These are phyloP conservation scores for Remorina albescens DNA, from an alignment of 2,797 vertebrate genomes.

Conservation along the genomic window DNA sequence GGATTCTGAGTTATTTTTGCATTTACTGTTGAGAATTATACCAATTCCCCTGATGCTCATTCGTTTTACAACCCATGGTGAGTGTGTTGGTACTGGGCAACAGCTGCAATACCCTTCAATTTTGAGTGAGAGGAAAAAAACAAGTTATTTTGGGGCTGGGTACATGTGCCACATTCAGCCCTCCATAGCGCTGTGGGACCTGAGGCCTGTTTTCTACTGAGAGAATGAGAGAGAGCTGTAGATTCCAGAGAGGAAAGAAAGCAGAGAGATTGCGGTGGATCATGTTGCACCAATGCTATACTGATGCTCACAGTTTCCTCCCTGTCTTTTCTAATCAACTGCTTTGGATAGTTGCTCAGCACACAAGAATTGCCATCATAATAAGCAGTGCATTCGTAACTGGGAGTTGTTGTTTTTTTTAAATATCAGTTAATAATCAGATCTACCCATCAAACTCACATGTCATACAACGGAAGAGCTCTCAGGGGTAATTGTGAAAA, in stretches of 20 bases:
- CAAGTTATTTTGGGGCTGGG: slow-evolving; percentile 68
- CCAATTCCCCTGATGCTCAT: slow-evolving; percentile 31
- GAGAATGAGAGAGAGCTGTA: slow-evolving; percentile 23
- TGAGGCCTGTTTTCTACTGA: slow-evolving; percentile 60
- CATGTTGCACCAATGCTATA: slow-evolving; percentile 42
- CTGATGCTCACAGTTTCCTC: slow-evolving; percentile 27
- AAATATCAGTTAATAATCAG: slow-evolving; percentile 42
- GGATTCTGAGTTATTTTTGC: slow-evolving; percentile 43
- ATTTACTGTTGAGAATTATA: slow-evolving; percentile 43
- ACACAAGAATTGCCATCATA: slow-evolving; percentile 27
- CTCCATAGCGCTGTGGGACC: slow-evolving; percentile 45
- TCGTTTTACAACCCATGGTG: slow-evolving; percentile 26
- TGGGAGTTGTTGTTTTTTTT: slow-evolving; percentile 20
- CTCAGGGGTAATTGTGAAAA: slow-evolving; percentile 9
- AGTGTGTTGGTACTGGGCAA: slow-evolving; percentile 47
- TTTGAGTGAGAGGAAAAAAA: slow-evolving; percentile 59
- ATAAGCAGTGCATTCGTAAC: slow-evolving; percentile 19
- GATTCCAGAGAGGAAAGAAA: slow-evolving; percentile 29
- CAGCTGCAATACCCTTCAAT: slow-evolving; percentile 66
- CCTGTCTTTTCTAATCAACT: slow-evolving; percentile 34
- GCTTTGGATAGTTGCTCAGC: slow-evolving; percentile 19
- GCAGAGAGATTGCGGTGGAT: slow-evolving; percentile 7
- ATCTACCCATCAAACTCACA: slow-evolving; percentile 2
- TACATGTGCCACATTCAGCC: slow-evolving; percentile 68
- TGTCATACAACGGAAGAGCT: slow-evolving; percentile 16